Percentiles rank a stretch among this genome's conserved stretches.
phyloP scores from a whole-genome alignment of 2,113 vertebrate species.

The Solenodon paradoxus region DNA sequence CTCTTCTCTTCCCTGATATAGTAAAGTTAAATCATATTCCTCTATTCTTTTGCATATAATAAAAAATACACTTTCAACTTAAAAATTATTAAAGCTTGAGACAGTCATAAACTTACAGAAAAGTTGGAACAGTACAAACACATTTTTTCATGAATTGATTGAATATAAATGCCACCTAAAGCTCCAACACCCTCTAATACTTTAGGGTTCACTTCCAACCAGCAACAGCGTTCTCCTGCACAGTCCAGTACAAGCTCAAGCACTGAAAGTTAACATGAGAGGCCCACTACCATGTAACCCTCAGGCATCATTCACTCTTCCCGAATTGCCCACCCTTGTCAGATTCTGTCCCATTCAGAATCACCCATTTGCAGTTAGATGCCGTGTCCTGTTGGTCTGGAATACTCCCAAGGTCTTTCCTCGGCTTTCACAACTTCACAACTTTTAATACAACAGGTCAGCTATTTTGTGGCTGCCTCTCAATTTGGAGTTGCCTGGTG shows the following conservation, averaged over 20 bases:
- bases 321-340: background rate
- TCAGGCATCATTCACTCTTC: background rate
- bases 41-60: background rate
- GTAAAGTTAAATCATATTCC: background rate
- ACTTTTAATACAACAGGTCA: background rate
- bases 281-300: background rate
- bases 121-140: background rate
- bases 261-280: background rate
- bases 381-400: background rate
- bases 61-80: background rate
- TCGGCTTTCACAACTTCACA: background rate
- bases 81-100: background rate
- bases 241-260: background rate
- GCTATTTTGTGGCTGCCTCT: background rate
- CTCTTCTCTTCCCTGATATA: background rate
- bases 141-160: background rate
- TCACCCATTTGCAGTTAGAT: no score
- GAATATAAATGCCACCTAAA: background rate
- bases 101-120: background rate
- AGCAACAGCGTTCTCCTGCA: background rate
- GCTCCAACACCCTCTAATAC: background rate
- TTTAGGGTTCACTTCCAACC: background rate
- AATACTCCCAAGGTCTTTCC: background rate
- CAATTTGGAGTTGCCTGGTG: background rate
- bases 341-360: background rate